Evolutionary conservation across 2,797 vertebrate genomes (phyloP), one percentile per base, ranked within the genome.

Genomic region (Lates japonicus): DNA sequence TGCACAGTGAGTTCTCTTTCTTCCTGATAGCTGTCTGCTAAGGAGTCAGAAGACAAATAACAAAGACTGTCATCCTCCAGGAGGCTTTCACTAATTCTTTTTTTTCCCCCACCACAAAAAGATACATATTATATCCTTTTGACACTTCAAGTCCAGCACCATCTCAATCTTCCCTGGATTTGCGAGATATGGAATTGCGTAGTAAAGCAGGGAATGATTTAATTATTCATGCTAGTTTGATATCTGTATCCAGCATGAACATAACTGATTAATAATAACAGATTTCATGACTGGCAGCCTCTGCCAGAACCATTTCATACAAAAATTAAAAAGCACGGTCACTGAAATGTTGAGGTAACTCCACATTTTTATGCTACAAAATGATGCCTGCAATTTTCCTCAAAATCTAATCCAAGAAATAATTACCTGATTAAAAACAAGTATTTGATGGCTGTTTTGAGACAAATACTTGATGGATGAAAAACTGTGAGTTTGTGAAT

Each of bases 1-100:
- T 90, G 90, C 93, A 88, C 92, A 92, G 89, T 86, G 92, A 95
- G 87, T 91, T 94, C 88, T 93, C 93, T 96, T 95, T 95, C 94
- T 96, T 96, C 94, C 85, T 95, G 94, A 96, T 95, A 95, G 95
- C 95, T 96, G 95, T 96, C 95, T 96, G 94, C 94, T 95, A 95
- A 90, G 90, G 85, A 95, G 95, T 95, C 94, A 95, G 90, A 94
- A 94, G 93, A 95, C 92, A 94, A 94, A 95, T 95, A 96, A 95
- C 94, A 96, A 95, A 95, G 94, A 93, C 88, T 94, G 94, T 95
- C 94, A 95, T 91, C 94, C 92, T 91, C 85, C 91, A 88, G 93
- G 87, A 94, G 92, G 83, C 91, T 93, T 93, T 92, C 91, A 92
- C 94, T 94, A 93, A 94, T 93, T 91, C 83, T 88, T 85, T 85